These are phyloP conservation scores for Hestina assimilis DNA, from an alignment of 1,140 invertebrate species.

Conservation along the genomic window DNA sequence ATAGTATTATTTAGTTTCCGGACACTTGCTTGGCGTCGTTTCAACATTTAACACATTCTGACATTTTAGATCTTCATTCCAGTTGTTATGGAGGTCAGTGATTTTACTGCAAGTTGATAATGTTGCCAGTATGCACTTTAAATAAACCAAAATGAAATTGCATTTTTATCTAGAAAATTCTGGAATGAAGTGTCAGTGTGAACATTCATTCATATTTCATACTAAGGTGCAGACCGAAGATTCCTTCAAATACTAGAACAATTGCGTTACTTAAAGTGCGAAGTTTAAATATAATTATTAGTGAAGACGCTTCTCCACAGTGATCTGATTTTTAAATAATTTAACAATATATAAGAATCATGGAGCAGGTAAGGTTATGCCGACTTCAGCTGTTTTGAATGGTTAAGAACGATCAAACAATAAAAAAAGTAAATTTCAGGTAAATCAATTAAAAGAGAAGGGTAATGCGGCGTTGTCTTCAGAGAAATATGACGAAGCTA, in stretches of 20 bases:
- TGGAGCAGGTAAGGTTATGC: conserved; percentile 74
- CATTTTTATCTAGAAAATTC: conserved; percentile 49
- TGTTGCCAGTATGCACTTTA: conserved; percentile 5
- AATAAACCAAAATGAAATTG: neutral
- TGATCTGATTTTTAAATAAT: conserved; percentile 22
- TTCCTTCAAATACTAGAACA: conserved; percentile 8
- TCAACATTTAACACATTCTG: no score
- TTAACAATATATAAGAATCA: conserved; percentile 36
- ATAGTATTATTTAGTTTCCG: no score
- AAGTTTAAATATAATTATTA: conserved; percentile 14
- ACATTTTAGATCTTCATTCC: no score
- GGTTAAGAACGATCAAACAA: conserved; percentile 8
- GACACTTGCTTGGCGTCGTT: no score
- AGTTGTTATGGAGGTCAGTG: no score
- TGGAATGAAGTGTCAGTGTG: conserved; percentile 60
- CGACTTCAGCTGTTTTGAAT: conserved; percentile 27
- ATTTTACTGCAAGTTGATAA: neutral
- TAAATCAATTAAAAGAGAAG: conserved; percentile 88
- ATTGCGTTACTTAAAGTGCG: neutral
- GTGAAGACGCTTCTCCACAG: conserved; percentile 4
- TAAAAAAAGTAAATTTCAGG: conserved; percentile 77
- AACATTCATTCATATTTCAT: conserved; percentile 24
- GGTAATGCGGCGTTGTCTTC: conserved; percentile 89
- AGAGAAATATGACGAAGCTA: conserved; percentile 86
- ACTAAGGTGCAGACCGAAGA: conserved; percentile 11